Evolutionary conservation across 1,140 invertebrate genomes (phyloP).

Genomic region (Cyclargus thomasi): DNA sequence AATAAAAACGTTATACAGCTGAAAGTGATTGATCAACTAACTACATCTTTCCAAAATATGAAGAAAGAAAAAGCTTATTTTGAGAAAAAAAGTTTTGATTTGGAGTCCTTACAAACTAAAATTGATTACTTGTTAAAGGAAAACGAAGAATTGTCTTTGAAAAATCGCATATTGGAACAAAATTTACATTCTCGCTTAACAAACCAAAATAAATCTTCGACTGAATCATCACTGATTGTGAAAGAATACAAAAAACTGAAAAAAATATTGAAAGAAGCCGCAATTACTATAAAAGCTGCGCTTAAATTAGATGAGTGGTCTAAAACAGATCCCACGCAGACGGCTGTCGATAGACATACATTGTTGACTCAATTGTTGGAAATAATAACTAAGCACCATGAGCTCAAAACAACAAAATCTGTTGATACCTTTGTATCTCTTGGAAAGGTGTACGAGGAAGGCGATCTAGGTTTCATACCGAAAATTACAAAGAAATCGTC

Average conservation of each 20-base stretch:
- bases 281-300: constrained; percentile 75
- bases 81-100: constrained; percentile 61
- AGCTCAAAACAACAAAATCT: constrained; percentile 54
- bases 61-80: constrained; percentile 56
- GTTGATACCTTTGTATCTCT: constrained; percentile 63
- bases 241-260: constrained; percentile 74
- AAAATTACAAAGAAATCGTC: constrained; percentile 49
- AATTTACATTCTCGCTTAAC: constrained; percentile 74
- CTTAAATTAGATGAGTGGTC: constrained; percentile 73
- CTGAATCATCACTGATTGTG: constrained; percentile 69
- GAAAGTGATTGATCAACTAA: constrained; percentile 76
- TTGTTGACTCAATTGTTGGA: constrained; percentile 74
- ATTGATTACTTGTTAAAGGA: constrained; percentile 63
- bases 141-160: constrained; percentile 60
- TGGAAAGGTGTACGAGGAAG: constrained; percentile 69
- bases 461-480: constrained; percentile 76
- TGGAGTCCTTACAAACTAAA: constrained; percentile 58
- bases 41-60: constrained; percentile 65
- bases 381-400: constrained; percentile 62
- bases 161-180: constrained; percentile 76
- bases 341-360: constrained; percentile 73
- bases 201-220: constrained; percentile 67
- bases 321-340: constrained; percentile 43
- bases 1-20: constrained; percentile 75
- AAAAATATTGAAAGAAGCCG: constrained; percentile 77